Conservation (phyloP, 2,113 vertebrate genomes). For the Camelus bactrianus region DNA sequence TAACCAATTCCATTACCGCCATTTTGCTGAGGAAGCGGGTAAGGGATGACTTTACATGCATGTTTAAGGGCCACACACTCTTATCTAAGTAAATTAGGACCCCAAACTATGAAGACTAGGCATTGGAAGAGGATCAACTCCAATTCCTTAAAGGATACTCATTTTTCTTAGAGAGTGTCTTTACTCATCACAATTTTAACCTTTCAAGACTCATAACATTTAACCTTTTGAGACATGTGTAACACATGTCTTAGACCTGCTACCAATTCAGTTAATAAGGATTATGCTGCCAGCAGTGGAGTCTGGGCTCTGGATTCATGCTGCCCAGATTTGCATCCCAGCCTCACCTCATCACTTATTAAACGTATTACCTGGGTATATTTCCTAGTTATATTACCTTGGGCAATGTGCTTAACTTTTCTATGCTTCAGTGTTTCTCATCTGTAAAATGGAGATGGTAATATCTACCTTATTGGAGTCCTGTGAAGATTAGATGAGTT, state of each 20-base stretch:
- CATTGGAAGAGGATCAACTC: background rate
- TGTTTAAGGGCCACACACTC: background rate
- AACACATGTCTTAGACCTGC: background rate
- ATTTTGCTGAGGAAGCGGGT: background rate
- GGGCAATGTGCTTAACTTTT: background rate
- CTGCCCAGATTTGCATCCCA: background rate
- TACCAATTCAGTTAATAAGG: background rate
- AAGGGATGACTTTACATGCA: background rate
- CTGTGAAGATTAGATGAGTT: background rate
- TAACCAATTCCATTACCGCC: background rate
- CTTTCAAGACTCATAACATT: background rate
- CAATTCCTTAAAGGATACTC: background rate
- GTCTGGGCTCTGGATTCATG: background rate
- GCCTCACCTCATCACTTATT: slow-evolving; percentile 1
- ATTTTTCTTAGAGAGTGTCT: background rate
- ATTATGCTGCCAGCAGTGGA: background rate
- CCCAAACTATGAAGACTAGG: background rate
- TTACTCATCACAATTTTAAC: slow-evolving; percentile 12
- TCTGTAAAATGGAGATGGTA: slow-evolving; percentile 12
- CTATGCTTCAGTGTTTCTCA: slow-evolving; percentile 21
- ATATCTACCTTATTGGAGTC: background rate
- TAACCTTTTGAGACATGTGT: background rate
- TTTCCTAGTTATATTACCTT: background rate
- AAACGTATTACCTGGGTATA: background rate
- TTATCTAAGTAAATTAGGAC: background rate